Conservation (phyloP, 2,888 invertebrate genomes). For the Pachymerium ferrugineum region DNA sequence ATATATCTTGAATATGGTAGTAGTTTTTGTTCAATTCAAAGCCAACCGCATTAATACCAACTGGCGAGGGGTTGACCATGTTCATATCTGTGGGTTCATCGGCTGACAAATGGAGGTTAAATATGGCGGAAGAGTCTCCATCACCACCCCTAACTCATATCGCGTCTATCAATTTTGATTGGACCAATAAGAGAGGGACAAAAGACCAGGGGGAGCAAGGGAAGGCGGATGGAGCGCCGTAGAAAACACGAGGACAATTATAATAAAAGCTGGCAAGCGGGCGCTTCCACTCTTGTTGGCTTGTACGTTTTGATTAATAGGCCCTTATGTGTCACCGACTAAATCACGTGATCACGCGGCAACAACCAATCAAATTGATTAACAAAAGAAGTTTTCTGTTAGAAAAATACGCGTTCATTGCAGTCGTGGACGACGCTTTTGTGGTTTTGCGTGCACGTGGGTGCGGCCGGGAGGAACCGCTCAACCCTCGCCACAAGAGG, state of each 20-base stretch:
- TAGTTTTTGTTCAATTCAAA: background rate
- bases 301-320: conserved; percentile 2
- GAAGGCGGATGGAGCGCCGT: background rate
- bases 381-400: background rate
- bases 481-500: conserved; percentile 13
- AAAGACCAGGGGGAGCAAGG: background rate
- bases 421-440: background rate
- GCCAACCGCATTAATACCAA: conserved; percentile 1
- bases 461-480: conserved; percentile 8
- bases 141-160: background rate
- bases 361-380: conserved; percentile 4
- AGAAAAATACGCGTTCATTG: background rate
- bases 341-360: background rate
- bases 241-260: conserved; percentile 8
- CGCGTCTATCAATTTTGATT: conserved; percentile 8
- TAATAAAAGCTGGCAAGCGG: background rate
- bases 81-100: conserved; percentile 31
- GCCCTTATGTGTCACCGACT: background rate
- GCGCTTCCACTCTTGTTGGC: background rate
- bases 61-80: conserved; percentile 7
- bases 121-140: conserved; percentile 31
- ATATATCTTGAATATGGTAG: background rate
- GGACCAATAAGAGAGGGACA: background rate
- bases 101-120: conserved; percentile 28
- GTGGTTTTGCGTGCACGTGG: conserved; percentile 4